A percentile compares a stretch with the other conserved stretches of the same genome.
phyloP scores from a whole-genome alignment of 2,113 vertebrate species.

The Neodon shergylaensis region DNA sequence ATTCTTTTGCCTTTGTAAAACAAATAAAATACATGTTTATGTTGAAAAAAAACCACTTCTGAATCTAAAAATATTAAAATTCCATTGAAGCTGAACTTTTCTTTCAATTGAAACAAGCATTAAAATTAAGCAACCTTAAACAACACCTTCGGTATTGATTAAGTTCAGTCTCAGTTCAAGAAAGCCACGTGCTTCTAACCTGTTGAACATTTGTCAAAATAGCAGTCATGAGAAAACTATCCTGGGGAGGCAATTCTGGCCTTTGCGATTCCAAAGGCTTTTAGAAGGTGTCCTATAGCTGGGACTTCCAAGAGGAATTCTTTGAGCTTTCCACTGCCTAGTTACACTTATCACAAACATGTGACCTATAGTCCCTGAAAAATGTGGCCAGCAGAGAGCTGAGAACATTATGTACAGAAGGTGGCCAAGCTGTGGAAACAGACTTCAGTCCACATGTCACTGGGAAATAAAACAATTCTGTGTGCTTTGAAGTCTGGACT shows the following conservation, averaged over 20 bases:
- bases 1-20: conserved; percentile 51
- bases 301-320: conserved; percentile 44
- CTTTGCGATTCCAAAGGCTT: conserved; percentile 62
- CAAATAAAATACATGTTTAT: conserved; percentile 59
- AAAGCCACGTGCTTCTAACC: conserved; percentile 66
- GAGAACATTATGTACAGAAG: not conserved
- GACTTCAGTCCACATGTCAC: too few relatives aligned
- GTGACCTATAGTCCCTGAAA: not conserved
- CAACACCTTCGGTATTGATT: conserved; percentile 60
- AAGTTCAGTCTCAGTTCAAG: conserved; percentile 20
- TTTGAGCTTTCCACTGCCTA: not conserved
- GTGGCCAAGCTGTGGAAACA: not conserved
- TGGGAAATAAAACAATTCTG: not conserved
- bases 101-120: conserved; percentile 79
- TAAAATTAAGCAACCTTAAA: conserved; percentile 60
- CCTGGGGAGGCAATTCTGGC: conserved; percentile 24
- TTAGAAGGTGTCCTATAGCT: conserved; percentile 20
- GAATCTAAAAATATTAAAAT: conserved; percentile 48
- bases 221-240: conserved; percentile 62
- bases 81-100: conserved; percentile 65
- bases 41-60: not conserved
- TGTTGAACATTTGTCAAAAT: conserved; percentile 65
- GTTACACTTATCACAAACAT: not conserved
- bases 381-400: not conserved
- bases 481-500: not conserved